Evolutionary conservation across 2,888 invertebrate species (phyloP).

Genomic region (Hyposoter dolosus): DNA sequence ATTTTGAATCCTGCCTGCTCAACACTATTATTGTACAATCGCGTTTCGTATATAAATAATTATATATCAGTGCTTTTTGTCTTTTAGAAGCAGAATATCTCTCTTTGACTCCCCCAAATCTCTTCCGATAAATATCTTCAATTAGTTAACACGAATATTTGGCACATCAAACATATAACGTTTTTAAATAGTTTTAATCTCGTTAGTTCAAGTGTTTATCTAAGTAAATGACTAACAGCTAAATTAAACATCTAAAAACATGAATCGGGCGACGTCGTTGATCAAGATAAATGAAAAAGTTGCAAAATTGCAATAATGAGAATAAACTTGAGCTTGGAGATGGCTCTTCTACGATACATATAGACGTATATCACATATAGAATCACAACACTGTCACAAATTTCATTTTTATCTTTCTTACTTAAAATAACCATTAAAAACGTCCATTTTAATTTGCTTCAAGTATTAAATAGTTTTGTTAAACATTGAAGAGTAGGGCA

Average conservation of each 20-base stretch:
- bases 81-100: constrained; percentile 61
- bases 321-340: constrained; percentile 32
- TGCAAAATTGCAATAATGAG: constrained; percentile 28
- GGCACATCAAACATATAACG: constrained; percentile 82
- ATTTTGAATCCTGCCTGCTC: constrained; percentile 35
- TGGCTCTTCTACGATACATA: constrained; percentile 66
- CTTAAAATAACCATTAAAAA: constrained; percentile 76
- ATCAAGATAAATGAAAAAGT: constrained; percentile 45
- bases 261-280: constrained; percentile 48
- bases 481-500: constrained; percentile 82
- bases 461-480: constrained; percentile 76
- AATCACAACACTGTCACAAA: constrained; percentile 82
- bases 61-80: constrained; percentile 60
- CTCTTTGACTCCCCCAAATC: constrained; percentile 50
- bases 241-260: constrained; percentile 57
- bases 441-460: constrained; percentile 69
- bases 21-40: constrained; percentile 66
- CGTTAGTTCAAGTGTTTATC: constrained; percentile 3
- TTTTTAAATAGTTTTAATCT: constrained; percentile 58
- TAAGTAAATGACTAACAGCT: constrained; percentile 39
- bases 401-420: constrained; percentile 75
- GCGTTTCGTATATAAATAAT: constrained; percentile 68
- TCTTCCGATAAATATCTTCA: constrained; percentile 79
- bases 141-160: constrained; percentile 83
- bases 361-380: constrained; percentile 82